These are phyloP conservation scores for Diglossa brunneiventris DNA, from an alignment of 2,113 vertebrate genomes.

Conservation along the genomic window DNA sequence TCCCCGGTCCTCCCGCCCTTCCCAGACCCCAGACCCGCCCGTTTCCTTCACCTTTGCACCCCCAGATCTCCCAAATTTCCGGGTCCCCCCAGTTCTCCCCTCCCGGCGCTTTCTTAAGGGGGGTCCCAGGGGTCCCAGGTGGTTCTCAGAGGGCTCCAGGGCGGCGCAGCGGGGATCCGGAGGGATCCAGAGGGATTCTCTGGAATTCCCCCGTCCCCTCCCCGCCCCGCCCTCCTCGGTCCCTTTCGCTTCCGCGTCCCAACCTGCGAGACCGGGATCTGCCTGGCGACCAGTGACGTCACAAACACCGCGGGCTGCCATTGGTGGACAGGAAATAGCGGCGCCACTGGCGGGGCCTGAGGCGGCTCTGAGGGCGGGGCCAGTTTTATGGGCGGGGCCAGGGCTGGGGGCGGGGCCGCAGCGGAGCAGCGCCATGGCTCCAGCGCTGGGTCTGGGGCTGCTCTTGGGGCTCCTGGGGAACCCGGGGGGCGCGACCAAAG, in stretches of 20 bases:
- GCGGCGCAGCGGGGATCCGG: background rate
- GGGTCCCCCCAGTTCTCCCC: background rate
- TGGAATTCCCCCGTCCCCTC: background rate
- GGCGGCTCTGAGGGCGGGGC: background rate
- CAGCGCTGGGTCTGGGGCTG: background rate
- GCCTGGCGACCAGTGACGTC: background rate
- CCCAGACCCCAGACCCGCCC: too few species aligned
- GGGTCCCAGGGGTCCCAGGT: background rate
- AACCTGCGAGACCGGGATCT: background rate
- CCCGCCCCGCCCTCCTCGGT: background rate
- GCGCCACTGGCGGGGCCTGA: rapidly evolving
- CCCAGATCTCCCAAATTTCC: background rate
- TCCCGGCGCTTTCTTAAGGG: too few species aligned
- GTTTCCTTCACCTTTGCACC: too few species aligned
- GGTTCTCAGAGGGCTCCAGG: background rate
- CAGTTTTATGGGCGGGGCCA: rapidly evolving
- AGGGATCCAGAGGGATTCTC: background rate
- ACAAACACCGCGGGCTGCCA: rapidly evolving
- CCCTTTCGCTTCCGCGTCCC: background rate
- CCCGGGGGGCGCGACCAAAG: background rate
- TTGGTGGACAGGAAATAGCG: rapidly evolving
- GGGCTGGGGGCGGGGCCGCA: background rate
- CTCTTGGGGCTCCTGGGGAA: background rate
- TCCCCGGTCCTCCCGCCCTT: too few species aligned
- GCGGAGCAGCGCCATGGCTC: background rate